Conservation (phyloP, 2,797 vertebrate species). For the Darevskia nairensis region DNA sequence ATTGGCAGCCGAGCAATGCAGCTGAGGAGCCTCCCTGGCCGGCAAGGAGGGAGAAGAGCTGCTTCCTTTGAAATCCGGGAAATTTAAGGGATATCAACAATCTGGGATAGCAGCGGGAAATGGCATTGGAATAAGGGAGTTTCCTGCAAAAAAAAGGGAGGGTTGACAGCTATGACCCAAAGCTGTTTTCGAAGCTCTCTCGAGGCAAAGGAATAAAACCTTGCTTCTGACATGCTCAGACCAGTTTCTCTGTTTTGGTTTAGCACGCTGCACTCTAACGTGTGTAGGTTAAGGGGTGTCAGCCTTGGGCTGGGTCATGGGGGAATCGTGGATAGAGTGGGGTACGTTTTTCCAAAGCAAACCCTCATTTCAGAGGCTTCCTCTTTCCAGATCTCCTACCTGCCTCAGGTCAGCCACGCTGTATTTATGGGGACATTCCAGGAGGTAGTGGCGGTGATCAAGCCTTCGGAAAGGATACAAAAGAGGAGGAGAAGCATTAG, state of each 20-base stretch:
- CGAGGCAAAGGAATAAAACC: not conserved
- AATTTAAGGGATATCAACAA: too few relatives aligned
- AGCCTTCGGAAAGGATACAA: constrained; percentile 81
- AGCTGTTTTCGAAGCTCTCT: not conserved
- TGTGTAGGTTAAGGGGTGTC: not conserved
- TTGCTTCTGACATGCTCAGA: not conserved
- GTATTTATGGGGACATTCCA: constrained; percentile 92
- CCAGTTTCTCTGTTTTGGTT: not conserved
- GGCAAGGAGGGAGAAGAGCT: too few relatives aligned
- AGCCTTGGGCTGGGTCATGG: not conserved
- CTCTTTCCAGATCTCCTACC: constrained; percentile 54
- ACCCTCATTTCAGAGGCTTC: not conserved
- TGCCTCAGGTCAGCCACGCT: constrained; percentile 88
- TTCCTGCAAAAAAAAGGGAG: too few relatives aligned
- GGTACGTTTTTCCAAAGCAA: not conserved
- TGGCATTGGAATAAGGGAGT: too few relatives aligned
- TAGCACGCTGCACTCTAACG: not conserved
- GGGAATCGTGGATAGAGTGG: not conserved
- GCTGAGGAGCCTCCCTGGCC: too few relatives aligned
- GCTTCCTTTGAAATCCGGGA: too few relatives aligned
- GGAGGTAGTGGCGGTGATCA: constrained; percentile 86
- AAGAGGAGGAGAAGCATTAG: constrained; percentile 5
- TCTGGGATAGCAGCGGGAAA: too few relatives aligned
- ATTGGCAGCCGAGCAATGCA: too few relatives aligned
- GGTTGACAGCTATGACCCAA: too few relatives aligned